Percentiles rank a stretch among this genome's conserved stretches.
These are phyloP conservation scores for Zaprionus bogoriensis DNA, from an alignment of 2,888 invertebrate species.

Conservation along the genomic window DNA sequence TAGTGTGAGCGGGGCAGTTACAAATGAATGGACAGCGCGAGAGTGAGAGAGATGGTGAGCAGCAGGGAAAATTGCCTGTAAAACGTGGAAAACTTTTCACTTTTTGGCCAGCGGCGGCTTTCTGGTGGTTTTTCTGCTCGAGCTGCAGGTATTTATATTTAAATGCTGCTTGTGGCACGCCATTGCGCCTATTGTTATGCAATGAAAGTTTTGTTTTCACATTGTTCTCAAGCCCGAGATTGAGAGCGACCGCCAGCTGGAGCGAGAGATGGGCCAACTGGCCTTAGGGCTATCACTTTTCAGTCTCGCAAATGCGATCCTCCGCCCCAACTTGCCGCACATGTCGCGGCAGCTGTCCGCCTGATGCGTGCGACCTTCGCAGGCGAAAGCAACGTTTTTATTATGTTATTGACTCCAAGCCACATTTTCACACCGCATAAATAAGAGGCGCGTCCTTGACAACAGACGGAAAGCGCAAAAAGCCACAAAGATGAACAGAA, in stretches of 20 bases:
- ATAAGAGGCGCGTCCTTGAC: conserved; percentile 56
- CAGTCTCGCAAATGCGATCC: background rate
- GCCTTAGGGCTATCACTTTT: conserved; percentile 6
- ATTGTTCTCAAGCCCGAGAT: conserved; percentile 42
- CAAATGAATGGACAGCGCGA: background rate
- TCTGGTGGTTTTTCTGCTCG: conserved; percentile 45
- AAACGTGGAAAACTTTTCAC: conserved; percentile 65
- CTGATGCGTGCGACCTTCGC: conserved; percentile 59
- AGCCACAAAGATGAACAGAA: background rate
- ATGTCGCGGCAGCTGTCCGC: conserved; percentile 27
- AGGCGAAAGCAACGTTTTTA: conserved; percentile 56
- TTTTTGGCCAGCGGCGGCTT: conserved; percentile 49
- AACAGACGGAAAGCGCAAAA: background rate
- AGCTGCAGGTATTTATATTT: conserved; percentile 75
- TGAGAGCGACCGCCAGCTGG: background rate
- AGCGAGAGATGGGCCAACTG: background rate
- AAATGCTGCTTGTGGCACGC: conserved; percentile 72
- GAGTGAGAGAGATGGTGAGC: background rate
- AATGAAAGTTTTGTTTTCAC: conserved; percentile 68
- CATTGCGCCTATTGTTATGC: conserved; percentile 76
- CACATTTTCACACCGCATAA: conserved; percentile 72
- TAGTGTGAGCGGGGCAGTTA: conserved; percentile 5
- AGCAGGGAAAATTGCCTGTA: conserved; percentile 52
- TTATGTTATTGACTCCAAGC: conserved; percentile 75
- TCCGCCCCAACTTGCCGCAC: background rate